Evolutionary conservation across 2,113 vertebrate genomes (phyloP).

Genomic region (human (Homo sapiens)): GRCh38 chr6:50191501-50192000

Average conservation of each 20-base stretch:
- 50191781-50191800: no score
- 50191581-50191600: background rate
- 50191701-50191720: background rate
- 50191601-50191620: background rate
- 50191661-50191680: background rate
- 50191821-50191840: background rate
- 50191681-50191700: background rate
- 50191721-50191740: background rate
- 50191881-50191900: background rate
- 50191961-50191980: background rate
- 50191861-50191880: background rate
- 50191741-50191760: background rate
- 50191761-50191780: background rate
- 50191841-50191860: background rate
- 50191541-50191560: background rate
- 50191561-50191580: background rate
- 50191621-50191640: background rate
- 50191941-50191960: background rate
- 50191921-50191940: background rate
- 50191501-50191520: background rate
- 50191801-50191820: background rate
- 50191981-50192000: background rate
- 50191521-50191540: background rate
- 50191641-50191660: background rate
- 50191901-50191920: background rate